Evolutionary conservation across 1,140 invertebrate genomes (phyloP).

Genomic region (Coelopa frigida): DNA sequence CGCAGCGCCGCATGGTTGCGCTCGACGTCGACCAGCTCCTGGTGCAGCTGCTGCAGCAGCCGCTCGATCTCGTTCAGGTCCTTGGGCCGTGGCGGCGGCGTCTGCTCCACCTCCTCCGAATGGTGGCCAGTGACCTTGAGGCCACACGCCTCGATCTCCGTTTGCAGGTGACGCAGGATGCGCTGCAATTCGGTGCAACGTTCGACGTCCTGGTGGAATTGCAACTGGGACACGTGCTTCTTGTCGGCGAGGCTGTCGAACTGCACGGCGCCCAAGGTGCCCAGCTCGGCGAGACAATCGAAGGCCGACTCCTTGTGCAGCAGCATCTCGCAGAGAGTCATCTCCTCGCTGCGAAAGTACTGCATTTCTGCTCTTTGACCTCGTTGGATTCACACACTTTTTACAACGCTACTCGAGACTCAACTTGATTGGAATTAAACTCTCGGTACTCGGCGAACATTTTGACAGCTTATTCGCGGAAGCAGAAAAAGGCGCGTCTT

Average conservation of each 20-base stretch:
- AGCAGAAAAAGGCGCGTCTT: too few relatives aligned
- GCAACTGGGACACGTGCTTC: constrained; percentile 74
- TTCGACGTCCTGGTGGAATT: constrained; percentile 89
- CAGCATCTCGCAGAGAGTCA: constrained; percentile 80
- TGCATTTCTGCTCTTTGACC: too few relatives aligned
- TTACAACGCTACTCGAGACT: too few relatives aligned
- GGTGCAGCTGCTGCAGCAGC: constrained; percentile 68
- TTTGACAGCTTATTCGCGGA: too few relatives aligned
- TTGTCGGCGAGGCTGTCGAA: constrained; percentile 47
- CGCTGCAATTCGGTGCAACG: constrained; percentile 93
- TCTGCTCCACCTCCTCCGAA: constrained; percentile 54
- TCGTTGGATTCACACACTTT: too few relatives aligned
- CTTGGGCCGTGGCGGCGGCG: constrained; percentile 90
- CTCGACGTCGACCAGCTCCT: constrained; percentile 83
- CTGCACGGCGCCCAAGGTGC: constrained; percentile 81
- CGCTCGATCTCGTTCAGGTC: constrained; percentile 94
- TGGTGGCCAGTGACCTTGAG: constrained; percentile 92
- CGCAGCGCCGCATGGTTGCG: constrained; percentile 91
- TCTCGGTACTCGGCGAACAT: too few relatives aligned
- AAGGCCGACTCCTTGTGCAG: constrained; percentile 87
- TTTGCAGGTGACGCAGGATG: constrained; percentile 85
- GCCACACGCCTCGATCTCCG: constrained; percentile 89
- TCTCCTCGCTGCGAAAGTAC: constrained; percentile 84
- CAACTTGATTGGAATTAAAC: too few relatives aligned
- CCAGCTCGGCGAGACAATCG: constrained; percentile 76